Base-by-base conservation (phyloP, 2,888 invertebrate genomes). In the Nephrotoma guestfalica region DNA sequence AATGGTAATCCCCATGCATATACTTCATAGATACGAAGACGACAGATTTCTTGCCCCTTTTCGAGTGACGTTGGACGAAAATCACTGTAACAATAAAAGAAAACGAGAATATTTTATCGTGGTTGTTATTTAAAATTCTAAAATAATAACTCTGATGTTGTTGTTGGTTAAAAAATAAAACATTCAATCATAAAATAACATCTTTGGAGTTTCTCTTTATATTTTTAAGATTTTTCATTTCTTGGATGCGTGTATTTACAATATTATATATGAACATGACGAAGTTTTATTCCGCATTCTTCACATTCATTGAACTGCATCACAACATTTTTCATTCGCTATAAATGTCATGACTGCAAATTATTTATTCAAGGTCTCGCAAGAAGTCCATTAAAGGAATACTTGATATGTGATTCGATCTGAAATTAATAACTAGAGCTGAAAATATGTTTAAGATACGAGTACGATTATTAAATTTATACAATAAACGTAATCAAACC, bases 1-100 rank as follows among this genome's bases (percentile, higher is more conserved):
- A 96, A 93, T 86, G 97, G 96, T 86, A 95, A 94, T 88, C 97
- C 97, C 96, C 96, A 97, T 88, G 97, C 97, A 92, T 97, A 97
- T 89, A 95, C 93, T 89, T 94, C 94, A 92, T 97, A 97, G 89
- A 96, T 93, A 87, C 96, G 93, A 89, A 97, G 93, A 87, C 97
- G 94, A 90, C 96, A 94, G 88, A 94, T 93, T 92, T 97, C 97
- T 93, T 97, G 97, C 88, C 95, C 95, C 91, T 96, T 96, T 92
- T 97, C 97, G 91, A 96, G 92, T 89, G 95, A 95, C 89, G 96
- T 96, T 88, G 97, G 96, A 86, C 97, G 94, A 91, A 97, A 94
- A 92, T 97, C 96, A 88, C 97, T 96, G 93, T 88, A 92, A 93
- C 88, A 90, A 90, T 87, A 90, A 87, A 85, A 87, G 42, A 11